phyloP scores from a whole-genome alignment of 1,140 invertebrate species.

The Leptinotarsa undecemlineata region DNA sequence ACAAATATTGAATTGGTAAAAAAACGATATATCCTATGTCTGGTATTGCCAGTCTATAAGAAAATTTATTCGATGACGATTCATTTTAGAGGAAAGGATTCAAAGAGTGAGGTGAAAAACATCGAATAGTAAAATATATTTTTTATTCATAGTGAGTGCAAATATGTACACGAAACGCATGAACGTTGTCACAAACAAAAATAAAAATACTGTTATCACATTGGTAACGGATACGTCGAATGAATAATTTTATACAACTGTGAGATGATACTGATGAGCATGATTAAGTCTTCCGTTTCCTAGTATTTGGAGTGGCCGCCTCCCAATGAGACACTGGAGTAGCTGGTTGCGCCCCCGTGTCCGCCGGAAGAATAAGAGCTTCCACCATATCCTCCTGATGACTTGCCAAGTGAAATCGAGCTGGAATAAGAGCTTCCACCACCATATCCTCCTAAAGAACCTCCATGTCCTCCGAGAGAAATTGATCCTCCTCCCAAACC shows the following conservation, averaged over 20 bases:
- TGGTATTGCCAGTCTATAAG: no score
- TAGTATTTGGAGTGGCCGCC: constrained; percentile 34
- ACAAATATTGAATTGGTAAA: no score
- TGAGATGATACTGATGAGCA: constrained; percentile 7
- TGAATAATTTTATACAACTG: not conserved
- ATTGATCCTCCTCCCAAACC: not conserved
- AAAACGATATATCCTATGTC: no score
- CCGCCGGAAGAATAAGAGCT: constrained; percentile 22
- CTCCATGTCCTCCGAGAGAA: not conserved
- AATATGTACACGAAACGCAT: constrained; percentile 16
- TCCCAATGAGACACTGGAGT: constrained; percentile 31
- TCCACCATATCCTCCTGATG: not conserved
- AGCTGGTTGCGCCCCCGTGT: constrained; percentile 23
- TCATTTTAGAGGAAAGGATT: no score
- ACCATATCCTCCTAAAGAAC: not conserved
- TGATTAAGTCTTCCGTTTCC: constrained; percentile 12
- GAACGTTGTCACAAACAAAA: not conserved
- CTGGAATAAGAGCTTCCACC: not conserved
- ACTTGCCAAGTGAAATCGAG: not conserved
- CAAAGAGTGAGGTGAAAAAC: not conserved
- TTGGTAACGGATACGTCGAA: constrained; percentile 11
- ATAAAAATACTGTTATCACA: constrained; percentile 21
- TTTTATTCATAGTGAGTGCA: not conserved
- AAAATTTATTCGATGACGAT: no score
- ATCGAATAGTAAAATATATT: constrained; percentile 3